phyloP scores from a whole-genome alignment of 2,888 invertebrate species.

The Drosophila fulvimacula region DNA sequence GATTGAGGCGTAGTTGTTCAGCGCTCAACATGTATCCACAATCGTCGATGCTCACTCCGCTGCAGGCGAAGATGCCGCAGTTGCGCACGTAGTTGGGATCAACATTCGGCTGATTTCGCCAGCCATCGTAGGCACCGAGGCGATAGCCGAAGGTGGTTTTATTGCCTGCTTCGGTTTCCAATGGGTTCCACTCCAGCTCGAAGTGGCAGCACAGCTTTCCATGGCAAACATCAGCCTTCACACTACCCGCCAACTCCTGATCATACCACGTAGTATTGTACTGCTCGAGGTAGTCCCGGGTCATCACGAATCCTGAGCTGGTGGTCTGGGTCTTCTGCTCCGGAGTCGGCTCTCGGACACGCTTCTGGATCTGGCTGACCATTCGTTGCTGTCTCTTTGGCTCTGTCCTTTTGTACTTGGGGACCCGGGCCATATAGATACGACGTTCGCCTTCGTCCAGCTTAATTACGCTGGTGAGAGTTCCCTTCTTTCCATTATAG shows the following conservation, averaged over 20 bases:
- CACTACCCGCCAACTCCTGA: constrained; percentile 5
- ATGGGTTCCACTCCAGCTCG: constrained; percentile 53
- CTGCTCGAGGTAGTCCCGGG: constrained; percentile 68
- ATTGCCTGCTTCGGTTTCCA: not conserved
- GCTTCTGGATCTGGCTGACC: constrained; percentile 3
- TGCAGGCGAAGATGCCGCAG: constrained; percentile 85
- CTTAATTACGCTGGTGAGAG: constrained; percentile 67
- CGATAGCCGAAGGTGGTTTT: constrained; percentile 77
- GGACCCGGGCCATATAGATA: constrained; percentile 74
- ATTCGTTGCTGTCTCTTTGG: not conserved
- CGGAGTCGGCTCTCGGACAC: not conserved
- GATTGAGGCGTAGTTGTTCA: constrained; percentile 43
- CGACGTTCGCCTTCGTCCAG: constrained; percentile 62
- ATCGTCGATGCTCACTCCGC: constrained; percentile 58
- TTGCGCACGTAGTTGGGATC: constrained; percentile 84
- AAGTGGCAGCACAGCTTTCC: constrained; percentile 77
- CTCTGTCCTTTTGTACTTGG: constrained; percentile 53
- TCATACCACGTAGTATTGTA: constrained; percentile 52
- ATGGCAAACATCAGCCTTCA: constrained; percentile 41
- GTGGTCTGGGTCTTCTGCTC: not conserved
- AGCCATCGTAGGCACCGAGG: constrained; percentile 85
- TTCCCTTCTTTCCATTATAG: constrained; percentile 86
- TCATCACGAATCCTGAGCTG: constrained; percentile 47
- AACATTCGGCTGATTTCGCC: constrained; percentile 82
- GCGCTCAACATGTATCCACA: constrained; percentile 65